Evolutionary conservation across 2,888 invertebrate species (phyloP), one percentile per base, ranked within the genome.

Genomic region (Piscicola geometra): DNA sequence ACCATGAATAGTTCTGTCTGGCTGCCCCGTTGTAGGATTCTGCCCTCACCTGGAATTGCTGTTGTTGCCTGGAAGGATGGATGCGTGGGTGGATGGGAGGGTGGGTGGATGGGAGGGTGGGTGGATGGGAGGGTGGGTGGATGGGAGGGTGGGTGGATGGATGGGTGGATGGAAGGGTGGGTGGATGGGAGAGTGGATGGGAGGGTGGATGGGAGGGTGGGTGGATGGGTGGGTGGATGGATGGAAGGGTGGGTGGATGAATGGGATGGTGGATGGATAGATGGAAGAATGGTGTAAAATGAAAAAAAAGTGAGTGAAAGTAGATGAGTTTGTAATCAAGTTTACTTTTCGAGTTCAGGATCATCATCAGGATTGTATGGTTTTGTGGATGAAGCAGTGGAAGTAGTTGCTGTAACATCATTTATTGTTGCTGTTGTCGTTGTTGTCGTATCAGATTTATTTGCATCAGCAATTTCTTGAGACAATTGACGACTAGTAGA

Each of bases 21-120:
- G 88, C 86, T 0, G 92, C 91, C 21, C 94, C 94, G 86, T 94
- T 94, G 81, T 92, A 92, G 79, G 88, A 87, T 76, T 90, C 89
- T 36, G 86, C 82, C 76, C 85, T 82, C 18, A 81, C 80, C 75
- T 85, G 85, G 73, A 81, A 84, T 28, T 76, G 68, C 72, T 81
- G 79, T 78, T 83, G 83, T 71, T 80, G 79, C 76, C 82, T 82
- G 30, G 77, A 75, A 21, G 15, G 15, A 41, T 5, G 41, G 5
- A 15, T 41, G 5, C 15, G 41, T 9, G 41, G 41, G 15, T 5
- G 41, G 41, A 41, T 5, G 9, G 41, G 41, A 41, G 41, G 41
- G 41, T 41, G 41, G 15, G 15, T 41, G 41, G 15, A 41, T 5
- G 15, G 15, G 41, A 41, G 15, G 15, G 15, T 9, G 15, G 15